phyloP scores from a whole-genome alignment of 2,888 invertebrate species.

The Byasa hedistus region DNA sequence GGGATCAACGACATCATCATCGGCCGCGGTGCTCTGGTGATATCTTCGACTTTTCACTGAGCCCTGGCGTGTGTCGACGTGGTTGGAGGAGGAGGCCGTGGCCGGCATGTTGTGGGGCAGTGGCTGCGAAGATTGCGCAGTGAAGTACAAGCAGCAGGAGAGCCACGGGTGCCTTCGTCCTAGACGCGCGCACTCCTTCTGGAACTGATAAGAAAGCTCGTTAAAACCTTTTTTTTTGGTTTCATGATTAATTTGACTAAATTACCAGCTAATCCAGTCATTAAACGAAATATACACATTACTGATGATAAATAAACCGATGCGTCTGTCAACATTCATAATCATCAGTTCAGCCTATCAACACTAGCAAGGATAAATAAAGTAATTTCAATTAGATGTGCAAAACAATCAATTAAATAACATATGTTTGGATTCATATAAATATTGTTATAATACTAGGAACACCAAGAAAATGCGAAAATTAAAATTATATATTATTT shows the following conservation, averaged over 20 bases:
- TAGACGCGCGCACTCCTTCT: slow-evolving; percentile 67
- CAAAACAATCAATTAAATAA: too few relatives aligned
- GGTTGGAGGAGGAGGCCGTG: slow-evolving; percentile 58
- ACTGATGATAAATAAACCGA: too few relatives aligned
- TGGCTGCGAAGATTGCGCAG: slow-evolving; percentile 50
- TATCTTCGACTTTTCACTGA: slow-evolving; percentile 66
- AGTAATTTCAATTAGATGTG: too few relatives aligned
- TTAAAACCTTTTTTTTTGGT: not conserved
- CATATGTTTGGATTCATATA: too few relatives aligned
- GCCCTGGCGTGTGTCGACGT: slow-evolving; percentile 62
- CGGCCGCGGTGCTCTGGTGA: slow-evolving; percentile 58
- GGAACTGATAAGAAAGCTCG: slow-evolving; percentile 56
- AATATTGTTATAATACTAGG: too few relatives aligned
- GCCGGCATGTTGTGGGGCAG: slow-evolving; percentile 39
- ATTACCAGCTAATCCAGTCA: too few relatives aligned
- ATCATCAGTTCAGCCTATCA: too few relatives aligned
- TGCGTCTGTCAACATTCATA: too few relatives aligned
- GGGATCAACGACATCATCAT: slow-evolving; percentile 61
- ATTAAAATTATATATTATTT: too few relatives aligned
- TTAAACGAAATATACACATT: too few relatives aligned
- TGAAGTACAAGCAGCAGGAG: slow-evolving; percentile 65
- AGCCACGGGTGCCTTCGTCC: slow-evolving; percentile 70
- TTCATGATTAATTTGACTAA: not conserved
- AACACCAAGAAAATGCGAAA: too few relatives aligned
- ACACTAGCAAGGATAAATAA: too few relatives aligned